A percentile compares a stretch with the other conserved stretches of the same genome.
Conservation (phyloP, 2,797 vertebrate genomes). For the Cottoperca gobio region DNA sequence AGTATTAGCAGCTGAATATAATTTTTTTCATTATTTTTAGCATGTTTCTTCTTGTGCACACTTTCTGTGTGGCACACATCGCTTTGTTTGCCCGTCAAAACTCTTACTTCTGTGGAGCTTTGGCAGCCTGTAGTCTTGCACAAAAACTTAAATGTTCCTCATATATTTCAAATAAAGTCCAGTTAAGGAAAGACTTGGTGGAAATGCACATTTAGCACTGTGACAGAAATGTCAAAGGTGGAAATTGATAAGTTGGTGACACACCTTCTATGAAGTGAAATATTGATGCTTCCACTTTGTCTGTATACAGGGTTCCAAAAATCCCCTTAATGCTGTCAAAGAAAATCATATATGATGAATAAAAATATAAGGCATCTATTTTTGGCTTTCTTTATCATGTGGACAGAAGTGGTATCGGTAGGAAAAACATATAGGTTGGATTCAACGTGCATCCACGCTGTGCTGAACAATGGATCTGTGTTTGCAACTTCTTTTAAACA, state of each 20-base stretch:
- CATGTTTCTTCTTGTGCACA: slow-evolving; percentile 64
- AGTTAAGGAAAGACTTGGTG: slow-evolving; percentile 51
- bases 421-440: slow-evolving; percentile 48
- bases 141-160: slow-evolving; percentile 68
- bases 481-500: slow-evolving; percentile 66
- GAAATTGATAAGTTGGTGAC: slow-evolving; percentile 56
- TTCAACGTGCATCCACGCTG: slow-evolving; percentile 76
- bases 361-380: slow-evolving; percentile 69
- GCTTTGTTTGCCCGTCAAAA: slow-evolving; percentile 11
- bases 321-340: slow-evolving; percentile 75
- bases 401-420: slow-evolving; percentile 66
- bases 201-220: slow-evolving; percentile 74
- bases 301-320: slow-evolving; percentile 80
- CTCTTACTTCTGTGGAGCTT: slow-evolving; percentile 45
- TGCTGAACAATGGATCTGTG: slow-evolving; percentile 82
- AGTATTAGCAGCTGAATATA: slow-evolving; percentile 75
- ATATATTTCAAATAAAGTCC: slow-evolving; percentile 64
- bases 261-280: slow-evolving; percentile 67
- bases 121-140: slow-evolving; percentile 53
- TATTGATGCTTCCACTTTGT: slow-evolving; percentile 68
- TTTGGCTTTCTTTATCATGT: slow-evolving; percentile 80
- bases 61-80: slow-evolving; percentile 44
- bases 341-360: slow-evolving; percentile 63
- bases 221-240: slow-evolving; percentile 50
- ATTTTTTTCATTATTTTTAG: slow-evolving; percentile 79